Evolutionary conservation across 2,888 invertebrate species (phyloP).

Genomic region (Leistus spinibarbis): DNA sequence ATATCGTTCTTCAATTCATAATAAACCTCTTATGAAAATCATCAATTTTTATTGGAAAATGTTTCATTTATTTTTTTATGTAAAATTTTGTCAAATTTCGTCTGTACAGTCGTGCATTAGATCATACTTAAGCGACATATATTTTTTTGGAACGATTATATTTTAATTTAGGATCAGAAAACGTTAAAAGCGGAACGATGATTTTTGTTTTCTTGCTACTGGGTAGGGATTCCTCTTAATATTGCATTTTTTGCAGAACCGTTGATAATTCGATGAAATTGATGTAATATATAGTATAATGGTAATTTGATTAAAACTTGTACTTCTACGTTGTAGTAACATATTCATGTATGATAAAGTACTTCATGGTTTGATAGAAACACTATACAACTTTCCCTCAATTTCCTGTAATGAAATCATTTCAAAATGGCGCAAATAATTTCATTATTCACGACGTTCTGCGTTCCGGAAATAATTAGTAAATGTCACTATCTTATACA

Average conservation of each 20-base stretch:
- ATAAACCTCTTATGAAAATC: too few species aligned
- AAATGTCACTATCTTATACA: not conserved
- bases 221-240: too few species aligned
- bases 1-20: too few species aligned
- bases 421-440: conserved; percentile 36
- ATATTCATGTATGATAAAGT: not conserved
- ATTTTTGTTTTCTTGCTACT: too few species aligned
- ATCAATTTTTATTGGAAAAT: too few species aligned
- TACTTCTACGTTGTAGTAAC: not conserved
- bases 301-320: not conserved
- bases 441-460: conserved; percentile 14
- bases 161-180: too few species aligned
- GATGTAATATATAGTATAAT: not conserved
- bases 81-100: too few species aligned
- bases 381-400: conserved; percentile 28
- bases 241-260: not conserved
- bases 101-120: too few species aligned
- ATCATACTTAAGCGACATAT: too few species aligned
- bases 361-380: conserved; percentile 33
- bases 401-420: conserved; percentile 25
- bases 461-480: conserved; percentile 13
- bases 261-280: not conserved
- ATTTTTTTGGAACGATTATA: too few species aligned
- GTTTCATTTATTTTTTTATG: too few species aligned
- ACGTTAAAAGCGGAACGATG: too few species aligned